phyloP scores from a whole-genome alignment of 2,888 invertebrate species.

The Lissonota sp. region DNA sequence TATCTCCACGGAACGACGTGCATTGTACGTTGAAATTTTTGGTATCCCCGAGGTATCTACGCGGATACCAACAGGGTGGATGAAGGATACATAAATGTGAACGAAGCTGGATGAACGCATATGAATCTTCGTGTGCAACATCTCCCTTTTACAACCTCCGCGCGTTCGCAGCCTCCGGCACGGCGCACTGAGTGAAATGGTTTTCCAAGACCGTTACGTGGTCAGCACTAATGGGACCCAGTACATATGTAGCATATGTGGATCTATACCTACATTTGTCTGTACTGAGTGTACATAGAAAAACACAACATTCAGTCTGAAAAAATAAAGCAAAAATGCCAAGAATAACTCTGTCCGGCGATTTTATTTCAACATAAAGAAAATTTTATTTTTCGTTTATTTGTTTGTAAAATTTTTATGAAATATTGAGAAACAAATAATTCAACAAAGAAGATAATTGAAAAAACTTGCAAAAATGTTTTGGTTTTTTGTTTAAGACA shows the following conservation, averaged over 20 bases:
- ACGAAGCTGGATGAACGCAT: slow-evolving; percentile 25
- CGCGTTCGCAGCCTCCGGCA: background rate
- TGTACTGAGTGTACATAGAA: no score
- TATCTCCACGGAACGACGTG: slow-evolving; percentile 21
- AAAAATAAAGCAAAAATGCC: no score
- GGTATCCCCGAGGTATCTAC: slow-evolving; percentile 23
- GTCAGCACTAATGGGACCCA: slow-evolving; percentile 28
- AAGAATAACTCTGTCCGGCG: no score
- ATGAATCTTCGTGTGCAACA: slow-evolving; percentile 20
- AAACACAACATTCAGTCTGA: no score
- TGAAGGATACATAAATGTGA: background rate
- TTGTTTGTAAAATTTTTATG: no score
- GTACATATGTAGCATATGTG: background rate
- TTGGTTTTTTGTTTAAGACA: no score
- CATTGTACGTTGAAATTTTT: slow-evolving; percentile 51
- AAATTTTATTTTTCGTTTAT: no score
- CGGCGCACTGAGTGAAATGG: slow-evolving; percentile 24
- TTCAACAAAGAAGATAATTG: no score
- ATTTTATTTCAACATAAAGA: no score
- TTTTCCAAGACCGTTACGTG: slow-evolving; percentile 52
- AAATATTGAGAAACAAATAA: no score
- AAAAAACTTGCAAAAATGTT: no score
- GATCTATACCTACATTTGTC: no score
- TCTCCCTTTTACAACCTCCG: slow-evolving; percentile 18
- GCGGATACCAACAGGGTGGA: slow-evolving; percentile 3